Base-by-base conservation (phyloP, 2,797 vertebrate species). In the Phataginus tetradactyla region DNA sequence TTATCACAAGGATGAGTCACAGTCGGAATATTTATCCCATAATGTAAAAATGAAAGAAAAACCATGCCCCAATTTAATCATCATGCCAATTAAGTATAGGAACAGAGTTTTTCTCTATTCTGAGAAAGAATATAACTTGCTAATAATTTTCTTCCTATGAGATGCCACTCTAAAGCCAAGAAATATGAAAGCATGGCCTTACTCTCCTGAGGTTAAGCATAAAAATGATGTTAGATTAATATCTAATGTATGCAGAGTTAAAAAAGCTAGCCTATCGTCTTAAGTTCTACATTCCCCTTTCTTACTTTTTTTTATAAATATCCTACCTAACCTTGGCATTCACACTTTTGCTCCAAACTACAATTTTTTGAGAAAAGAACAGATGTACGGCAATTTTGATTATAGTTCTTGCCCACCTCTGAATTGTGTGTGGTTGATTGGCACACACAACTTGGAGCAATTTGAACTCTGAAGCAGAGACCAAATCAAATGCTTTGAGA, bases 11-110 rank as follows among this genome's bases (percentile, higher is more conserved):
- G 9, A 78, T 2, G 64, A 64, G 49, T 93, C 37, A 91, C 18
- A 87, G 64, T 91, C 61, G 72, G 69, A 93, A 59, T 95, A 61
- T 95, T 90, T 86, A 88, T 91, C 18, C 27, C 6, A 84, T 32
- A 72, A 45, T 71, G 89, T 95, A 86, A 42, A 88, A 75, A 89
- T 25, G n/a, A 37, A 34, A 77, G 10, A 55, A 53, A 89, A 90
- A 51, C 7, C 14, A 49, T 66, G n/a, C 12, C 21, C 34, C 3
- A 68, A 27, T 61, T 66, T 86, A 93, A 63, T 94, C 32, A 69
- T 53, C 13, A 18, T 71, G 74, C 7, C 59, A 80, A 21, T 81
- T 77, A 90, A 79, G 87, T 89, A 27, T 14, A 78, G 63, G 32
- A 27, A 29, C 37, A 63, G 6, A 61, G 1, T 86, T 84, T 84